Percentiles rank a stretch among this genome's conserved stretches.
Evolutionary conservation across 35 echinoderm and acorn worm species (phyloP).

Genomic region (Nesometra sesokonis): DNA sequence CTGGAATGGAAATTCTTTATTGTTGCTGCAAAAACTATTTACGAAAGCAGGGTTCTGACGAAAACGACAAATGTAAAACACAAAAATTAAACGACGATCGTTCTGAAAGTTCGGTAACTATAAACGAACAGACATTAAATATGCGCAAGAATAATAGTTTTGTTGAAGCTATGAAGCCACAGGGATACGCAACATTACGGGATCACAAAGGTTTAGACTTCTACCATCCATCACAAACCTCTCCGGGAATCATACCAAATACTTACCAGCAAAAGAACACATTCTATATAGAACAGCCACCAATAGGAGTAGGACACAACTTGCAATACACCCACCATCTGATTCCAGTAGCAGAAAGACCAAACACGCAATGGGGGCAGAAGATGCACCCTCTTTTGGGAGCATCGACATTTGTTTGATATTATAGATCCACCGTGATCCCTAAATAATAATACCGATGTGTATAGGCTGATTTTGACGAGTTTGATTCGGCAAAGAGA

Average conservation of each 20-base stretch:
- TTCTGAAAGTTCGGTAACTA: neutral
- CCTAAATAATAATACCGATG: no score
- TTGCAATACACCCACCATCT: neutral
- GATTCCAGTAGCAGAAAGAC: neutral
- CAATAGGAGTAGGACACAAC: neutral
- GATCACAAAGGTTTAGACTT: neutral
- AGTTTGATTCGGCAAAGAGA: no score
- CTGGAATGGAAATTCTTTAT: neutral
- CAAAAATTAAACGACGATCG: neutral
- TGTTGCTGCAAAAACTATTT: neutral
- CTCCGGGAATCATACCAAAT: neutral
- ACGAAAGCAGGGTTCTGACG: neutral
- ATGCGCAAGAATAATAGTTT: neutral
- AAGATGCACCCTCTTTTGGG: neutral
- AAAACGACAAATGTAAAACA: neutral
- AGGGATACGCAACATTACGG: neutral
- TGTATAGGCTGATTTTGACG: no score
- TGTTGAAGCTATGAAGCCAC: neutral
- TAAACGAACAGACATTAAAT: neutral
- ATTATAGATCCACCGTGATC: no score
- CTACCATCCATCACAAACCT: neutral
- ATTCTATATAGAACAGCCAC: neutral
- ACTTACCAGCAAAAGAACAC: neutral
- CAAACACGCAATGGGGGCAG: neutral
- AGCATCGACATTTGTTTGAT: neutral